phyloP scores from a whole-genome alignment of 2,888 invertebrate species.

The Sisyra terminalis region DNA sequence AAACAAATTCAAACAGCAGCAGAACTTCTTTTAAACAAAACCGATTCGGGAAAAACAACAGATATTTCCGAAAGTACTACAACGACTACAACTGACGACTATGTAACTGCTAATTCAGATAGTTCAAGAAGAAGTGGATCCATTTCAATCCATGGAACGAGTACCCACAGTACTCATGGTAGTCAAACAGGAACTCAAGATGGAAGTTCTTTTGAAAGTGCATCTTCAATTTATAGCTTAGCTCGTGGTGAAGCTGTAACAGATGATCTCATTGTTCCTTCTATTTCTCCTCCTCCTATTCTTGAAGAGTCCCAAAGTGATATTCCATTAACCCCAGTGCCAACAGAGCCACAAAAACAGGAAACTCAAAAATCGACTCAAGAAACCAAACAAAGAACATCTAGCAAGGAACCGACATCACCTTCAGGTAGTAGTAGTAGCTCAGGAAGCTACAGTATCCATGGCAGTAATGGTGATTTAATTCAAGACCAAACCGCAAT shows the following conservation, averaged over 20 bases:
- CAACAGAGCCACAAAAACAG: conserved; percentile 16
- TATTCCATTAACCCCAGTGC: conserved; percentile 23
- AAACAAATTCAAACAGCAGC: conserved; percentile 19
- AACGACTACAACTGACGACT: conserved; percentile 66
- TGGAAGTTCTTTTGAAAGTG: conserved; percentile 78
- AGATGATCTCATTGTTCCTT: conserved; percentile 45
- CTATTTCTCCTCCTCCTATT: conserved; percentile 40
- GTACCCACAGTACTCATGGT: conserved; percentile 7
- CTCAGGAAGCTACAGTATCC: conserved; percentile 37
- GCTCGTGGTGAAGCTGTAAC: conserved; percentile 52
- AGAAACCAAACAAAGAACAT: not conserved
- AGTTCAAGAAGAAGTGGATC: conserved; percentile 46
- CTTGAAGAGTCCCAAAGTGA: conserved; percentile 30
- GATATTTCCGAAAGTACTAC: conserved; percentile 79
- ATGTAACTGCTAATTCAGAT: conserved; percentile 70
- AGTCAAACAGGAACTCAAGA: conserved; percentile 40
- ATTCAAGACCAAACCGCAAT: conserved; percentile 1
- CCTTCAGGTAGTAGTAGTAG: conserved; percentile 39
- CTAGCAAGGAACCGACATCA: conserved; percentile 26
- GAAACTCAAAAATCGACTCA: no score
- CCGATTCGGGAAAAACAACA: conserved; percentile 55
- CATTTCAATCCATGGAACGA: conserved; percentile 16
- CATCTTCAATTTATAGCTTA: conserved; percentile 62
- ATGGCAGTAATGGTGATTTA: conserved; percentile 17
- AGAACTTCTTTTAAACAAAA: conserved; percentile 40